Percentiles rank a stretch among this genome's conserved stretches.
Evolutionary conservation across 2,888 invertebrate genomes (phyloP).

Genomic region (Hoplodrina blanda): DNA sequence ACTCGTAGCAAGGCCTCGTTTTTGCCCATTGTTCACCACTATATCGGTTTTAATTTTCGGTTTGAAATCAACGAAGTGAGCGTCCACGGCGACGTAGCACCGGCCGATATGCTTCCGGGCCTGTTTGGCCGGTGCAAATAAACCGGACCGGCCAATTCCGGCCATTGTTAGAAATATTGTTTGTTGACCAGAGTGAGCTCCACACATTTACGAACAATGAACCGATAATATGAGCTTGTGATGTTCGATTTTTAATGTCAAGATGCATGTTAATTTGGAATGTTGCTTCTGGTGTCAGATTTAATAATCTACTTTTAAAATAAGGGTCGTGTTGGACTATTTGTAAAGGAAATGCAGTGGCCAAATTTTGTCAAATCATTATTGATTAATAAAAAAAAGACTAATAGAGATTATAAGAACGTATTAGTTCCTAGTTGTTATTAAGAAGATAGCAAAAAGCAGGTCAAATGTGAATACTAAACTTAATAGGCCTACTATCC

Average conservation of each 20-base stretch:
- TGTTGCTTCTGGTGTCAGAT: background rate
- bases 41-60: slow-evolving; percentile 75
- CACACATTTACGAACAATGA: slow-evolving; percentile 68
- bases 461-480: no score
- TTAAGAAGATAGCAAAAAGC: no score
- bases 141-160: slow-evolving; percentile 67
- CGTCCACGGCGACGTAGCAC: slow-evolving; percentile 58
- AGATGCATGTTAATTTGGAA: background rate
- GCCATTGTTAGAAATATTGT: slow-evolving; percentile 83
- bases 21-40: slow-evolving; percentile 64
- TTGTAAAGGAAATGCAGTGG: no score
- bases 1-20: slow-evolving; percentile 39
- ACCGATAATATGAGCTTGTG: slow-evolving; percentile 29
- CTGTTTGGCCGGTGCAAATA: slow-evolving; percentile 75
- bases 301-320: background rate
- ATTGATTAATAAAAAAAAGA: no score
- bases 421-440: no score
- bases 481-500: no score
- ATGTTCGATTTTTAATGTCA: slow-evolving; percentile 42
- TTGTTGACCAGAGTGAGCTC: slow-evolving; percentile 66
- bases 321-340: background rate
- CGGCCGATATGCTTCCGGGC: slow-evolving; percentile 65
- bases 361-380: no score
- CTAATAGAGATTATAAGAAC: no score
- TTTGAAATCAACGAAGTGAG: slow-evolving; percentile 75